Evolutionary conservation across 2,113 vertebrate species (phyloP).

Genomic region (Himantopus leucocephalus): DNA sequence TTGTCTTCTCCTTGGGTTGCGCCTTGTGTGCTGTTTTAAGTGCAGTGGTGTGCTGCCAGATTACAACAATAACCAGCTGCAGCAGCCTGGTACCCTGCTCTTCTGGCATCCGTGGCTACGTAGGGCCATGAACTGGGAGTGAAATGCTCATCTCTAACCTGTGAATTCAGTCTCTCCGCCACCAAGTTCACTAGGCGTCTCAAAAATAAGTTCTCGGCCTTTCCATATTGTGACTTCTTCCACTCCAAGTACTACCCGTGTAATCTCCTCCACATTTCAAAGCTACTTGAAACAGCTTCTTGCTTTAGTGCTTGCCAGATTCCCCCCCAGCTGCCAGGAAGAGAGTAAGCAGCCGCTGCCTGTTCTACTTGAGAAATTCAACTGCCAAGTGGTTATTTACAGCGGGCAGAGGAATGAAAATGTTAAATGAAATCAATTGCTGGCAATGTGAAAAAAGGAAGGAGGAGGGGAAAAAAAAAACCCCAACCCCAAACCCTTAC

Average conservation of each 20-base stretch:
- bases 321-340: slow-evolving; percentile 66
- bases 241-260: slow-evolving; percentile 18
- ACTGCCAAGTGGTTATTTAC: slow-evolving; percentile 66
- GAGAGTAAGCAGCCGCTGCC: slow-evolving; percentile 61
- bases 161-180: neutral
- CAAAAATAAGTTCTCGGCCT: slow-evolving; percentile 8
- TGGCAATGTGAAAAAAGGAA: slow-evolving; percentile 41
- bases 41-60: neutral
- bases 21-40: neutral
- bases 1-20: neutral
- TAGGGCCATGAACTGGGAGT: neutral
- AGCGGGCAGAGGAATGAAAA: slow-evolving; percentile 66
- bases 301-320: slow-evolving; percentile 58
- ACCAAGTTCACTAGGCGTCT: neutral
- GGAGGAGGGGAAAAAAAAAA: neutral
- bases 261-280: slow-evolving; percentile 45
- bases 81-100: neutral
- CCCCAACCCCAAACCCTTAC: neutral
- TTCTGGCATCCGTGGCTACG: neutral
- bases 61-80: neutral
- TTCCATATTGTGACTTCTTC: slow-evolving; percentile 21
- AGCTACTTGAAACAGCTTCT: slow-evolving; percentile 59
- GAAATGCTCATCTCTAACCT: neutral
- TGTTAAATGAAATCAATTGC: slow-evolving; percentile 71
- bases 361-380: slow-evolving; percentile 68